Evolutionary conservation across 2,888 invertebrate genomes (phyloP).

Genomic region (Macaria liturata): DNA sequence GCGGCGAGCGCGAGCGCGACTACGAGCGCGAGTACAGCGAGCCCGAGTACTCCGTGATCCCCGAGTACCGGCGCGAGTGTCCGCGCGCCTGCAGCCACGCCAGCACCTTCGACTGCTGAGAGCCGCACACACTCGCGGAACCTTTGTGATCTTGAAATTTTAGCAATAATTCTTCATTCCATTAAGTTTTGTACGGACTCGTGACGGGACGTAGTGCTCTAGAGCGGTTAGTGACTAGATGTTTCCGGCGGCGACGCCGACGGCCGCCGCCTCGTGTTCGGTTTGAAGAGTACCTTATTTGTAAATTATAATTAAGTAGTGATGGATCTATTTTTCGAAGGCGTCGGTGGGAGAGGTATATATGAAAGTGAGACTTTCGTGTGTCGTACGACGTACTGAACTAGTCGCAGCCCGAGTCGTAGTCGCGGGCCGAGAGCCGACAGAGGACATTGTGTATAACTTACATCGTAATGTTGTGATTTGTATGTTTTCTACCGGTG

Average conservation of each 20-base stretch:
- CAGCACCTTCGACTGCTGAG: conserved; percentile 82
- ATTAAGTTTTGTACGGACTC: conserved; percentile 75
- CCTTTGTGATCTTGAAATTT: conserved; percentile 82
- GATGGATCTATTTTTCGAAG: conserved; percentile 80
- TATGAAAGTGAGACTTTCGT: conserved; percentile 80
- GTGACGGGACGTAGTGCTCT: conserved; percentile 76
- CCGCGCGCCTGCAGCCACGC: conserved; percentile 74
- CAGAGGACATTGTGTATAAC: conserved; percentile 46
- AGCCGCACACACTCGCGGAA: conserved; percentile 57
- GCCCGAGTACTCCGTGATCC: conserved; percentile 80
- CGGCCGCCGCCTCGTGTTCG: conserved; percentile 71
- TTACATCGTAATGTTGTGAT: conserved; percentile 70
- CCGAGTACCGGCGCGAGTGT: conserved; percentile 69
- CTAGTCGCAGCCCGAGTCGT: conserved; percentile 73
- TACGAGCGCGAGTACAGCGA: conserved; percentile 66
- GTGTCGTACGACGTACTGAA: conserved; percentile 71
- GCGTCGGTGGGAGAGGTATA: conserved; percentile 50
- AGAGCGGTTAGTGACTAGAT: conserved; percentile 76
- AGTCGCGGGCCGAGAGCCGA: conserved; percentile 45
- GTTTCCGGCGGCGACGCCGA: conserved; percentile 55
- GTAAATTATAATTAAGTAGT: conserved; percentile 82
- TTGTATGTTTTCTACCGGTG: conserved; percentile 69
- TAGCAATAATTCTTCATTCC: conserved; percentile 84
- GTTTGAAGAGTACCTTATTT: conserved; percentile 79
- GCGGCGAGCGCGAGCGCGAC: conserved; percentile 61